Conservation (phyloP, 2,888 invertebrate genomes). For the Pyrocoelia pectoralis region DNA sequence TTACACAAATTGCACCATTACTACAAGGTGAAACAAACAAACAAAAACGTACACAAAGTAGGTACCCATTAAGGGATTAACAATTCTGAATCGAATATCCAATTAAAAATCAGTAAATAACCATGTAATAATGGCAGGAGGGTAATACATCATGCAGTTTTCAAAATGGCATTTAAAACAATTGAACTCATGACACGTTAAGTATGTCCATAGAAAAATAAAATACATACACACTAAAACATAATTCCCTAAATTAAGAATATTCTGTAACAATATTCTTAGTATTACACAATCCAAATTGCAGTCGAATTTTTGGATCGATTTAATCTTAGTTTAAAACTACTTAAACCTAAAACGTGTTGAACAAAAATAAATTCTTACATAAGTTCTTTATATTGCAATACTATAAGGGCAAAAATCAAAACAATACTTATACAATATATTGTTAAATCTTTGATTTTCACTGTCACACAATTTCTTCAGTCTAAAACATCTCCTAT, state of each 20-base stretch:
- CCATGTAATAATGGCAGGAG: conserved; percentile 24
- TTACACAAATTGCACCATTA: conserved; percentile 45
- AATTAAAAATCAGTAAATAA: conserved; percentile 3
- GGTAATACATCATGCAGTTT: conserved; percentile 16
- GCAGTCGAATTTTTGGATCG: not conserved
- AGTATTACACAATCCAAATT: not conserved
- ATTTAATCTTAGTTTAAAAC: conserved; percentile 2
- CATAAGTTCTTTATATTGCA: conserved; percentile 22
- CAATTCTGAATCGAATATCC: conserved; percentile 4
- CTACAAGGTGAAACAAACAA: conserved; percentile 40
- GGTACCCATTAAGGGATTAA: conserved; percentile 4
- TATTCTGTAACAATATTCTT: conserved; percentile 12
- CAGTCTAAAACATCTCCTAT: conserved; percentile 38
- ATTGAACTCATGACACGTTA: not conserved
- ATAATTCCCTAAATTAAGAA: not conserved
- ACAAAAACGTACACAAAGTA: conserved; percentile 15
- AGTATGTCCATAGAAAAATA: not conserved
- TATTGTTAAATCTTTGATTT: conserved; percentile 20
- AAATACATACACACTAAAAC: conserved; percentile 16
- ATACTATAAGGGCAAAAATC: conserved; percentile 18
- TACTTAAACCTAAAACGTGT: conserved; percentile 15
- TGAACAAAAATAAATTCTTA: conserved; percentile 26
- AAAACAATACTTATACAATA: conserved; percentile 21
- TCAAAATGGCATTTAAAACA: conserved; percentile 5
- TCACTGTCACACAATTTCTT: conserved; percentile 21